Conservation (phyloP, 2,113 vertebrate genomes). For the Chelonoidis abingdonii region DNA sequence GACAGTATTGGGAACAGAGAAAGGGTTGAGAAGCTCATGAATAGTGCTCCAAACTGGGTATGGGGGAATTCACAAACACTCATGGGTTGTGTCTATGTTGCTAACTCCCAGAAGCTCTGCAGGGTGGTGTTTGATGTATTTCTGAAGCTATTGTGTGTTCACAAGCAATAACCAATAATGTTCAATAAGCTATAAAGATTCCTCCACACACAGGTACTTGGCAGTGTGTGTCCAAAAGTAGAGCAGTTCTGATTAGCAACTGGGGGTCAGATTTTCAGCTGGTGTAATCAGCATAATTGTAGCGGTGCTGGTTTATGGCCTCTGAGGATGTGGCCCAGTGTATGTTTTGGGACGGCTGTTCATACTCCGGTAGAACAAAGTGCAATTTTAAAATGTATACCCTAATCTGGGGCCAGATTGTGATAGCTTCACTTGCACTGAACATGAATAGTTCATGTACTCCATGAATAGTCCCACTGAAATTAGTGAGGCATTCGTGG, state of each 20-base stretch:
- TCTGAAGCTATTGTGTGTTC: background rate
- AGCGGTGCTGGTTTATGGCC: background rate
- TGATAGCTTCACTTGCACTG: background rate
- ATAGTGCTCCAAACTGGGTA: background rate
- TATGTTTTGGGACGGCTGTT: background rate
- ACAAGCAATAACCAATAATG: background rate
- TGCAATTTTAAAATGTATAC: background rate
- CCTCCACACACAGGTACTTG: background rate
- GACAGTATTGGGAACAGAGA: background rate
- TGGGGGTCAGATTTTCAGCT: background rate
- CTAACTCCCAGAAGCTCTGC: background rate
- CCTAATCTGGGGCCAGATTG: background rate
- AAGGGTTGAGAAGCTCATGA: background rate
- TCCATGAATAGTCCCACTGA: background rate
- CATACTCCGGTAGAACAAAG: background rate
- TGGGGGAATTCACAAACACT: background rate
- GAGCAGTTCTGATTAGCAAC: background rate
- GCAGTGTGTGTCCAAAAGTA: background rate
- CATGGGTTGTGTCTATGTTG: background rate
- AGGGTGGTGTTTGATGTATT: background rate
- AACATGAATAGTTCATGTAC: background rate
- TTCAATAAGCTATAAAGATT: background rate
- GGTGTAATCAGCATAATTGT: background rate
- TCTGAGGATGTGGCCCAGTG: background rate
- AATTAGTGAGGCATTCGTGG: background rate